Evolutionary conservation across 2,113 vertebrate species (phyloP).

Genomic region (Crypturellus undulatus): DNA sequence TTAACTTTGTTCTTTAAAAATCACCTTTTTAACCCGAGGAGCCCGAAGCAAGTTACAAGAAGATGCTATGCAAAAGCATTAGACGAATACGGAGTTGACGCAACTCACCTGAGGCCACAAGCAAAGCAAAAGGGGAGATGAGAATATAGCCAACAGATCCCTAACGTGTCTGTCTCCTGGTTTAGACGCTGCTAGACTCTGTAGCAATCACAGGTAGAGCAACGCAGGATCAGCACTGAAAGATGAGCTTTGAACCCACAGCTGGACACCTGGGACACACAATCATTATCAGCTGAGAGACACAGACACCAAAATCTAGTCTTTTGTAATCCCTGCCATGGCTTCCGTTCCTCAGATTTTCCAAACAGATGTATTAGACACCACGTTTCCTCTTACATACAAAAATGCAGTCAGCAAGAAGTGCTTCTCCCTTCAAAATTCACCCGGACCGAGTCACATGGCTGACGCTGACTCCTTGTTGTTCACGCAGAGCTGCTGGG

Average conservation of each 20-base stretch:
- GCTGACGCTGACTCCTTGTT: neutral
- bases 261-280: neutral
- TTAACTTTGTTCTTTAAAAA: neutral
- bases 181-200: neutral
- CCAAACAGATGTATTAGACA: neutral
- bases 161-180: neutral
- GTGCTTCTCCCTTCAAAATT: neutral
- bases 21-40: neutral
- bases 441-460: neutral
- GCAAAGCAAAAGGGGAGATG: neutral
- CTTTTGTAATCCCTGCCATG: slow-evolving; percentile 12
- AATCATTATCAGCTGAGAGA: slow-evolving; percentile 4
- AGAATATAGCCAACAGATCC: neutral
- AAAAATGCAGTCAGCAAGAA: neutral
- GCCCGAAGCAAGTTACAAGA: neutral
- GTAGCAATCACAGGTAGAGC: neutral
- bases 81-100: neutral
- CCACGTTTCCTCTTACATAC: neutral
- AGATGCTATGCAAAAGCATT: neutral
- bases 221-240: slow-evolving; percentile 20
- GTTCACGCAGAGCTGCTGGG: neutral
- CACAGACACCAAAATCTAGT: neutral
- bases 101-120: slow-evolving; percentile 49
- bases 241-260: slow-evolving; percentile 63
- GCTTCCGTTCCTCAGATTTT: neutral